Percentiles rank a stretch among this genome's conserved stretches.
Evolutionary conservation across 2,888 invertebrate species (phyloP).

Genomic region (Dromius quadrimaculatus): DNA sequence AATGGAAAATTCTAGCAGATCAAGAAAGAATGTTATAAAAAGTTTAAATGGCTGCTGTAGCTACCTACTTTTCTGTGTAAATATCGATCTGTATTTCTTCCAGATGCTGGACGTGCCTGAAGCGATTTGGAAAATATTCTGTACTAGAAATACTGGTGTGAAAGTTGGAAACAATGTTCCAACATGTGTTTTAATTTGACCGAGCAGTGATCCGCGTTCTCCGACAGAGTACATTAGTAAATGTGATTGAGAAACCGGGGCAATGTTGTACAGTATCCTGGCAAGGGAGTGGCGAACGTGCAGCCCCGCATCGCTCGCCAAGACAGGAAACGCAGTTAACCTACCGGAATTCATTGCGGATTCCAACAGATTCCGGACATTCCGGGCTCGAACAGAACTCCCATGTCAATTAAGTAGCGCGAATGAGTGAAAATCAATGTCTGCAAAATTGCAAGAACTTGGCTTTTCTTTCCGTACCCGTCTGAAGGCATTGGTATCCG

Average conservation of each 20-base stretch:
- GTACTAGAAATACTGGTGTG: too few species aligned
- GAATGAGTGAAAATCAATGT: slow-evolving; percentile 53
- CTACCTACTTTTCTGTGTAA: too few species aligned
- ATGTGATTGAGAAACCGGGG: slow-evolving; percentile 1
- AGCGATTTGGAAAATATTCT: too few species aligned
- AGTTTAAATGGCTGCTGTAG: too few species aligned
- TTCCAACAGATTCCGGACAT: slow-evolving; percentile 52
- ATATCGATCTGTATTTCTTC: too few species aligned
- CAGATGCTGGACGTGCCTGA: too few species aligned
- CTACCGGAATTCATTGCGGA: slow-evolving; percentile 53
- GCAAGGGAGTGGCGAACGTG: slow-evolving; percentile 16
- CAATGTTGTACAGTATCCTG: neutral
- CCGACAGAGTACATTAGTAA: neutral
- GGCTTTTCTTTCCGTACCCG: slow-evolving; percentile 46
- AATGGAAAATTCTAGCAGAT: too few species aligned
- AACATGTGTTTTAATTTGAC: slow-evolving; percentile 9
- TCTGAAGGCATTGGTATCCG: slow-evolving; percentile 38
- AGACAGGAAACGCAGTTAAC: slow-evolving; percentile 52
- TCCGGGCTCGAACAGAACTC: slow-evolving; percentile 48
- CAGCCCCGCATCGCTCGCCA: slow-evolving; percentile 12
- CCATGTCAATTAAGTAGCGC: slow-evolving; percentile 51
- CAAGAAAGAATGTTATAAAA: too few species aligned
- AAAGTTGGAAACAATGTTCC: too few species aligned
- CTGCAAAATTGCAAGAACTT: slow-evolving; percentile 52
- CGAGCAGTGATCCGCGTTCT: neutral